Percentiles rank a stretch among this genome's conserved stretches.
These are phyloP conservation scores for Dendronephthya gigantea DNA, from an alignment of 64 coral and sea anemone species.

Conservation along the genomic window DNA sequence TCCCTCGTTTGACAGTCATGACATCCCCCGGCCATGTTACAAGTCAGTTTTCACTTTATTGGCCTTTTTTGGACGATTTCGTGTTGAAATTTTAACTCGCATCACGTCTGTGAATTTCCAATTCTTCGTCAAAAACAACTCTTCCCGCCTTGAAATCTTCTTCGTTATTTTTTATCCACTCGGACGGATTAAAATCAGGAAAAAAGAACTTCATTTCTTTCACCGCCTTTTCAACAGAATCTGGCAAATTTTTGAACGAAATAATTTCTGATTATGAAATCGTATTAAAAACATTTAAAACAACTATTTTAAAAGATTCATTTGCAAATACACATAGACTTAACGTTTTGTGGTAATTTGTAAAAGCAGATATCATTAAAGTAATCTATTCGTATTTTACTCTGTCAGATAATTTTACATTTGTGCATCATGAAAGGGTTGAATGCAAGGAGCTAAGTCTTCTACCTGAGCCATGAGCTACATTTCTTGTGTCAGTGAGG, in stretches of 20 bases:
- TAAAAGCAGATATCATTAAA: no score
- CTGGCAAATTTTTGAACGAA: constrained; percentile 31
- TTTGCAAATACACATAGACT: no score
- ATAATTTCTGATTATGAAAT: background rate
- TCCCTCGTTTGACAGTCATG: no score
- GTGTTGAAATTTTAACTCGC: background rate
- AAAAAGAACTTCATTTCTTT: constrained; percentile 90
- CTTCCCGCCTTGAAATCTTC: background rate
- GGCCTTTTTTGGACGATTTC: background rate
- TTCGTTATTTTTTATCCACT: constrained; percentile 2
- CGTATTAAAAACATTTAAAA: no score
- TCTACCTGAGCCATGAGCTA: constrained; percentile 85
- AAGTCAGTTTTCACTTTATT: no score
- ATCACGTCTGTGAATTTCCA: background rate
- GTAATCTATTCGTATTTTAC: no score
- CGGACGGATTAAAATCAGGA: constrained; percentile 45
- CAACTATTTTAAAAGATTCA: no score
- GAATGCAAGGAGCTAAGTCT: background rate
- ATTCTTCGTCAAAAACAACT: background rate
- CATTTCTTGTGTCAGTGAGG: constrained; percentile 88
- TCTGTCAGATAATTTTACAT: no score
- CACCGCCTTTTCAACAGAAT: constrained; percentile 69
- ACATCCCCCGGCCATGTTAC: no score
- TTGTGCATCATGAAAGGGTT: background rate
- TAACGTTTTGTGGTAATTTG: no score